Evolutionary conservation across 2,113 vertebrate species (phyloP), one percentile per base, ranked within the genome.

Genomic region (Choloepus hoffmanni): DNA sequence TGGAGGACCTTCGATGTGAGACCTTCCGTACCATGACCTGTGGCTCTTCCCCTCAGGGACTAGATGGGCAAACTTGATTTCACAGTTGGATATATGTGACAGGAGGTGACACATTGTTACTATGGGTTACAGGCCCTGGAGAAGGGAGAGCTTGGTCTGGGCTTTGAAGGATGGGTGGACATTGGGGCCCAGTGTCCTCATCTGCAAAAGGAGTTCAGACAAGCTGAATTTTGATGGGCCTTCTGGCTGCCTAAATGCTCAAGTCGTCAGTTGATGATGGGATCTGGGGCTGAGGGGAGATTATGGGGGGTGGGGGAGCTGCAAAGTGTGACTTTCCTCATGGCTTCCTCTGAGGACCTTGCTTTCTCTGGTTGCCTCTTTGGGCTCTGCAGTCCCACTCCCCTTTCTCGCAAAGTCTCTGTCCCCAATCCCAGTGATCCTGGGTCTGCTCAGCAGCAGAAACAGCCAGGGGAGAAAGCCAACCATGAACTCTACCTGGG

Each of bases 391-490:
- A 85, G 24, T 72, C 60, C 77, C 40, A 43, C 1, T 28, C 77
- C 43, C 67, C 28, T 85, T 78, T 45, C 50, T 93, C 15, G 63
- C 28, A 86, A 89, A 48, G 58, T 26, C 7, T 21, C 15, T n/a
- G 11, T 2, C 11, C 28, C 26, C 11, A 48, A 93, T 33, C 23
- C 67, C 60, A 72, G 74, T 62, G 28, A 53, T 77, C 13, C 14
- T 72, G 36, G 16, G 45, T 15, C 28, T 50, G 16, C 45, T 43
- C 28, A 53, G 28, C 13, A 53, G 28, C 30, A 19, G 2, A 63
- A 90, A 67, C 2, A 79, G 62, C 82, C 72, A 67, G 78, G 92
- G 86, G 58, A 86, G 79, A 74, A 96, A 94, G 81, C 50, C 68
- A 65, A 48, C 43, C 1, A 14, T 36, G 58, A 82, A 68, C 68